These are phyloP conservation scores for Lagocephalus sceleratus DNA, from an alignment of 2,797 vertebrate genomes.

Conservation along the genomic window DNA sequence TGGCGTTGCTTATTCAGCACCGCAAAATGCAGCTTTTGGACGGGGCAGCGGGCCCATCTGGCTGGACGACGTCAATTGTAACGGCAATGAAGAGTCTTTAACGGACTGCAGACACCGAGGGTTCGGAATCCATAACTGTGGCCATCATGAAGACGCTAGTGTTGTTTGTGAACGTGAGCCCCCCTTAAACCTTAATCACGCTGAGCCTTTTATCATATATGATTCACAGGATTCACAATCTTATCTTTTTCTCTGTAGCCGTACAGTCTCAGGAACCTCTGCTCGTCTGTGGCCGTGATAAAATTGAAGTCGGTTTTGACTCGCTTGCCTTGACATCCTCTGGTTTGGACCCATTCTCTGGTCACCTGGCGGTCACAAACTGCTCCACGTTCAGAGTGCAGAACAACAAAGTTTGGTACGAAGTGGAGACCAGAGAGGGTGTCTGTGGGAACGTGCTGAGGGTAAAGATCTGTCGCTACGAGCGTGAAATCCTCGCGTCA, in stretches of 20 bases:
- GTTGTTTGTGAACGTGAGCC: not conserved
- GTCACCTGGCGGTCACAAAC: constrained; percentile 45
- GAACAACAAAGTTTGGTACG: constrained; percentile 55
- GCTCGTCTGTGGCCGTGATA: constrained; percentile 48
- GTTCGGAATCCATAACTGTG: not conserved
- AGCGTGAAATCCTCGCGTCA: not conserved
- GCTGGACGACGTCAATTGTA: not conserved
- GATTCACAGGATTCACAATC: too few relatives aligned
- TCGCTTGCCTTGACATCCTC: not conserved
- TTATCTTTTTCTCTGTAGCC: constrained; percentile 19
- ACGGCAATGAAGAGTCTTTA: not conserved
- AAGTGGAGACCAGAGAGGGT: constrained; percentile 32
- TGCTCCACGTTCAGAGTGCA: constrained; percentile 29
- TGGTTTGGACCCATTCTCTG: constrained; percentile 51
- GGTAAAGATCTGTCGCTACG: constrained; percentile 39
- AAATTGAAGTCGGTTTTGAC: constrained; percentile 45
- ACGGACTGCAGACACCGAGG: not conserved
- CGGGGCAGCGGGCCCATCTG: not conserved
- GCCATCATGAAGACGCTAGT: not conserved
- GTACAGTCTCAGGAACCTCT: not conserved
- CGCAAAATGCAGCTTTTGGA: not conserved
- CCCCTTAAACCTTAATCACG: too few relatives aligned
- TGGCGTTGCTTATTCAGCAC: not conserved
- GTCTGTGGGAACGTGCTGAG: constrained; percentile 58
- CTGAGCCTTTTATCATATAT: too few relatives aligned